Evolutionary conservation across 2,113 vertebrate species (phyloP).

Genomic region (Mesitornis unicolor): DNA sequence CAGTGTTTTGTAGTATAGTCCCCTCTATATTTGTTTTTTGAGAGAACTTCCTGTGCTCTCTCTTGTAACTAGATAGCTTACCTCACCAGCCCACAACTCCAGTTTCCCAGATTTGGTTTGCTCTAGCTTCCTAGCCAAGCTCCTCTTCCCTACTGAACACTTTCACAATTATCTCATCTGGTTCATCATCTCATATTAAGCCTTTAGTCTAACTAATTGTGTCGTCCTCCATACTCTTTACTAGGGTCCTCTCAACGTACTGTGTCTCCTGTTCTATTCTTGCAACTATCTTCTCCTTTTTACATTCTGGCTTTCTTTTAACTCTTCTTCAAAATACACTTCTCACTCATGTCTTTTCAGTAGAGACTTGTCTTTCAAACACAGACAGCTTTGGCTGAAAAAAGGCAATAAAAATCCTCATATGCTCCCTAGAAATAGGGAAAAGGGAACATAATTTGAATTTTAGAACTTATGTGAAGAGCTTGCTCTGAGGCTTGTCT

Average conservation of each 20-base stretch:
- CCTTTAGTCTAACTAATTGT: neutral
- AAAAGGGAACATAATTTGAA: neutral
- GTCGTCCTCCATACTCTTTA: neutral
- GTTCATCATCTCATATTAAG: neutral
- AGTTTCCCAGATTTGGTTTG: neutral
- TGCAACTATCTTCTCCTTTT: neutral
- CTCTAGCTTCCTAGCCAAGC: neutral
- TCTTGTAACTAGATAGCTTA: neutral
- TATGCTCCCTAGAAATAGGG: neutral
- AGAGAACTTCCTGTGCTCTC: neutral
- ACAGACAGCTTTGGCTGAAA: neutral
- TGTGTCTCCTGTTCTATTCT: neutral
- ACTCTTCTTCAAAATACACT: neutral
- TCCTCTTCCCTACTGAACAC: neutral
- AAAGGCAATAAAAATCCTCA: neutral
- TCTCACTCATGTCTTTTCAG: neutral
- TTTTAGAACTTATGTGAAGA: neutral
- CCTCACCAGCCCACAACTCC: neutral
- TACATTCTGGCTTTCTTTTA: neutral
- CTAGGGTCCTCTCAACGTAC: neutral
- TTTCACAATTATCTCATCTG: neutral
- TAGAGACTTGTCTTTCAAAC: neutral
- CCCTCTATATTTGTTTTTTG: fast-evolving
- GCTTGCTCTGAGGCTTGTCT: neutral
- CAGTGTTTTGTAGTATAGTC: neutral